Percentiles rank a stretch among this genome's conserved stretches.
Evolutionary conservation across 2,888 invertebrate species (phyloP).

Genomic region (Sminthurinus aureus): DNA sequence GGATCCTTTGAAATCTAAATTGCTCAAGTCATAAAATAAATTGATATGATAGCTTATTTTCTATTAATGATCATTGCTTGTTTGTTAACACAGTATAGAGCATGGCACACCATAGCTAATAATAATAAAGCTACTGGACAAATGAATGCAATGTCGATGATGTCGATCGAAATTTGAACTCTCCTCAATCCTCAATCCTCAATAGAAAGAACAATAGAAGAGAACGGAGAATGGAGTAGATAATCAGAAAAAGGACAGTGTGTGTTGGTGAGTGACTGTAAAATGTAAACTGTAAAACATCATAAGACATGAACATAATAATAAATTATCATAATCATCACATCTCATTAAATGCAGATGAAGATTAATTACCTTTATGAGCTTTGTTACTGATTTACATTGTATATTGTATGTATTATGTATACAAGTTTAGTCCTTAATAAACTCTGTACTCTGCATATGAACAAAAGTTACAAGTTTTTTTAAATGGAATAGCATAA

Average conservation of each 20-base stretch:
- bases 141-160: neutral
- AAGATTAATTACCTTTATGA: conserved; percentile 26
- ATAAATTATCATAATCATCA: conserved; percentile 25
- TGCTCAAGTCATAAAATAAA: neutral
- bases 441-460: neutral
- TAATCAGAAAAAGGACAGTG: no score
- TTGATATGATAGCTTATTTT: neutral
- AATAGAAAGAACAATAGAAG: neutral
- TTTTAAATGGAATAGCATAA: neutral
- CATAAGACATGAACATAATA: neutral
- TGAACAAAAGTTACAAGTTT: neutral
- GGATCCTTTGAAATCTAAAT: neutral
- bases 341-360: conserved; percentile 12
- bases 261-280: neutral
- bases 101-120: neutral
- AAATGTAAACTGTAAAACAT: neutral
- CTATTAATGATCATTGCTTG: conserved; percentile 9
- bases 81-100: neutral
- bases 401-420: neutral
- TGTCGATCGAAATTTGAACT: neutral
- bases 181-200: neutral
- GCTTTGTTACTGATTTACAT: neutral
- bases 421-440: no score
- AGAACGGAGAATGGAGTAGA: no score
- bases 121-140: no score